Percentiles rank a stretch among this genome's conserved stretches.
These are phyloP conservation scores for Frankliniella intonsa DNA, from an alignment of 2,888 invertebrate genomes.

Conservation along the genomic window DNA sequence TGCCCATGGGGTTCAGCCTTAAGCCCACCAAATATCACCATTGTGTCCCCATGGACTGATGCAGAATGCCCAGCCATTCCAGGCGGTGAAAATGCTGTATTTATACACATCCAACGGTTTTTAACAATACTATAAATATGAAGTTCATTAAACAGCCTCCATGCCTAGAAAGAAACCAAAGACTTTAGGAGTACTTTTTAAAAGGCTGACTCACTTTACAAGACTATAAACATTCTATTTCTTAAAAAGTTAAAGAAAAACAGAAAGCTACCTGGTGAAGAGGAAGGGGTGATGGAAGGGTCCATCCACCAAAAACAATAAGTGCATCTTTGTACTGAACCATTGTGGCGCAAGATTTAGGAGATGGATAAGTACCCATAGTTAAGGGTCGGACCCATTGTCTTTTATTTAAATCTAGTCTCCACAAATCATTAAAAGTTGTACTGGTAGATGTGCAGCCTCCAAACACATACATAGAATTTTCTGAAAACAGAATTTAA, in stretches of 20 bases:
- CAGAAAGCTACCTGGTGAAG: constrained; percentile 61
- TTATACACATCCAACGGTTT: constrained; percentile 73
- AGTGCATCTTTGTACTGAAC: constrained; percentile 79
- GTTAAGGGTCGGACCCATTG: constrained; percentile 80
- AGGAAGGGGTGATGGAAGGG: constrained; percentile 82
- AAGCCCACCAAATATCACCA: constrained; percentile 78
- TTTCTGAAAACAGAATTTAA: constrained; percentile 48
- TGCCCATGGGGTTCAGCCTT: constrained; percentile 44
- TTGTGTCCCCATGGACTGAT: constrained; percentile 71
- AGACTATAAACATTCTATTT: too few relatives aligned
- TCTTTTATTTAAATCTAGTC: constrained; percentile 78
- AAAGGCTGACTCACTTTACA: neutral
- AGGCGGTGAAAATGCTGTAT: constrained; percentile 61
- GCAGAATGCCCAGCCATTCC: constrained; percentile 92
- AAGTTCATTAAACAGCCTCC: constrained; percentile 86
- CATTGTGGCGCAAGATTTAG: constrained; percentile 92
- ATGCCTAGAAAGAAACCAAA: constrained; percentile 48
- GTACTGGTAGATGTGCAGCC: constrained; percentile 92
- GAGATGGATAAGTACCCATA: constrained; percentile 86
- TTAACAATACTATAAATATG: constrained; percentile 77
- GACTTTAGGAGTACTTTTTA: neutral
- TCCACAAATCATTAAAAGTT: constrained; percentile 95
- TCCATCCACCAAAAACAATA: constrained; percentile 92
- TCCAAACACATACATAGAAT: constrained; percentile 92
- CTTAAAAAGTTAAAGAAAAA: constrained; percentile 17